Conservation (phyloP, 2,797 vertebrate genomes). For the Poeciliopsis turneri region DNA sequence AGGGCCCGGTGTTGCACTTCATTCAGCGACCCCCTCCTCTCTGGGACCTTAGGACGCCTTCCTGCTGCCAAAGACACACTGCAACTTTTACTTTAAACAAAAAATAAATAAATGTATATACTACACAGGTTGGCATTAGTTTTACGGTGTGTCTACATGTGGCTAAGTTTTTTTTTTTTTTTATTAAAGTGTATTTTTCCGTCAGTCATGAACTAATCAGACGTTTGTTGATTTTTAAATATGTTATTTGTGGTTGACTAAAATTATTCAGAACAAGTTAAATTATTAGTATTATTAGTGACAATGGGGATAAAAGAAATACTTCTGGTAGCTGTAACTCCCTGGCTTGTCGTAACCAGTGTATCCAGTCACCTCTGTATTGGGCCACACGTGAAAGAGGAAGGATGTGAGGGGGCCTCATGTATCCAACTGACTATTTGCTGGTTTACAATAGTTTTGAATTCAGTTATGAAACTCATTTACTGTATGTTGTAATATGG, state of each 20-base stretch:
- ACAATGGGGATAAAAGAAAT: background rate
- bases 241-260: background rate
- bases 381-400: background rate
- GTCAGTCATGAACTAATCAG: background rate
- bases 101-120: background rate
- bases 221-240: background rate
- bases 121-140: background rate
- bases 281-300: background rate
- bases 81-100: background rate
- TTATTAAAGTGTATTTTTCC: background rate
- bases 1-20: constrained; percentile 25
- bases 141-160: background rate
- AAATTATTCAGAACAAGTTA: background rate
- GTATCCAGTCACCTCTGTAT: background rate
- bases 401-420: background rate
- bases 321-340: background rate
- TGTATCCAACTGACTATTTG: background rate
- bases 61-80: background rate
- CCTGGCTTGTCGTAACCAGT: background rate
- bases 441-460: background rate
- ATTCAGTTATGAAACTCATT: background rate
- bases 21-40: background rate
- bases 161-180: background rate
- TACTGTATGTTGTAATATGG: background rate
- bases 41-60: background rate